Evolutionary conservation across 1,140 invertebrate genomes (phyloP).

Genomic region (Archegozetes longisetosus): DNA sequence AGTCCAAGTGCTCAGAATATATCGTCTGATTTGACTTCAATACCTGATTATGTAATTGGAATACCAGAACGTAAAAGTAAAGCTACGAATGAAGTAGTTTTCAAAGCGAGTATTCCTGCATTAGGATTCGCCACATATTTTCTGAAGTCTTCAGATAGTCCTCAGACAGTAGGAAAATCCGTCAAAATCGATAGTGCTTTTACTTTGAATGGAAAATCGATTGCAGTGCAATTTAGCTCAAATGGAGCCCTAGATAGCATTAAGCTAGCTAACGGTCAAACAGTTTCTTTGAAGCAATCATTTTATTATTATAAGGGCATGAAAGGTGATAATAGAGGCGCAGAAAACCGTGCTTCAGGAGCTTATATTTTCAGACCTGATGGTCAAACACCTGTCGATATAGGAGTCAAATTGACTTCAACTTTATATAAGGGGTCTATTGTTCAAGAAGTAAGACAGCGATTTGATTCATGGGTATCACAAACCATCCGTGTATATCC

Average conservation of each 20-base stretch:
- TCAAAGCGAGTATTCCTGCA: constrained; percentile 27
- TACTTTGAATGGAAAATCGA: neutral
- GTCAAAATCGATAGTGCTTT: constrained; percentile 1
- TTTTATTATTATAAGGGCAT: constrained; percentile 20
- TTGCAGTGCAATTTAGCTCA: neutral
- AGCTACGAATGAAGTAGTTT: constrained; percentile 30
- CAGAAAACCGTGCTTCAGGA: constrained; percentile 21
- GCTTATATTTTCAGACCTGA: constrained; percentile 27
- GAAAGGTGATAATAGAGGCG: constrained; percentile 4
- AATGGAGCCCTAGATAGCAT: neutral
- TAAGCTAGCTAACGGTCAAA: neutral
- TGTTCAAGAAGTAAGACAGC: constrained; percentile 64
- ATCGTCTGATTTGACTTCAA: constrained; percentile 19
- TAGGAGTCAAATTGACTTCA: constrained; percentile 25
- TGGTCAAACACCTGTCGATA: constrained; percentile 8
- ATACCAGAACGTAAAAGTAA: constrained; percentile 28
- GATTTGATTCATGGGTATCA: constrained; percentile 53
- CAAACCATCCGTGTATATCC: constrained; percentile 63
- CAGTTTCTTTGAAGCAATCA: constrained; percentile 10
- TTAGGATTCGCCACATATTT: constrained; percentile 31
- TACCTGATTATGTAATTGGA: constrained; percentile 23
- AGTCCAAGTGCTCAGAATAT: neutral
- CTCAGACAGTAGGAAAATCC: neutral
- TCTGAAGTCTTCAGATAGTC: constrained; percentile 19
- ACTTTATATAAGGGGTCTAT: neutral